Conservation (phyloP, 1,140 invertebrate species). For the Formica exsecta region DNA sequence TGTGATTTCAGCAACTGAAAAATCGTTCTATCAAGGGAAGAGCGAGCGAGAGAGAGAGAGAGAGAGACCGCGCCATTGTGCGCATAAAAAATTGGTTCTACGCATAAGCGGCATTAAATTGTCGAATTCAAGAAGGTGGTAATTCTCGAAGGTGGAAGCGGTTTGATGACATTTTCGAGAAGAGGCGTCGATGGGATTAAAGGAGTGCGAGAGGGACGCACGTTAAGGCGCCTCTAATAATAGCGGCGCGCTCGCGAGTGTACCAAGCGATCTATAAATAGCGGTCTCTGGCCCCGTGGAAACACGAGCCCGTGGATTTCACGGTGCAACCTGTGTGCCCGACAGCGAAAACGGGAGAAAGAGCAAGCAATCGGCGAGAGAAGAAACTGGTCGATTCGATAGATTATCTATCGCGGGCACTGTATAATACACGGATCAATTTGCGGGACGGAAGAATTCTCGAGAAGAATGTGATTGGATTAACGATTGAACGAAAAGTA, state of each 20-base stretch:
- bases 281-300: slow-evolving; percentile 73
- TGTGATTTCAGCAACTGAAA: neutral
- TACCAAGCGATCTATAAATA: slow-evolving; percentile 79
- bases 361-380: neutral
- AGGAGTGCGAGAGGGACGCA: slow-evolving; percentile 65
- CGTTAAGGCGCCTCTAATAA: slow-evolving; percentile 76
- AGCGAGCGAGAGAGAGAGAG: neutral
- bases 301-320: slow-evolving; percentile 78
- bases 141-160: slow-evolving; percentile 19
- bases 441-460: neutral
- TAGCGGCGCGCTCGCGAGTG: slow-evolving; percentile 74
- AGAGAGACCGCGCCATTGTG: neutral
- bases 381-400: slow-evolving; percentile 2
- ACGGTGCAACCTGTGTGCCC: slow-evolving; percentile 73
- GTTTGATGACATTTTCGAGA: slow-evolving; percentile 17
- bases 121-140: neutral
- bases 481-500: neutral
- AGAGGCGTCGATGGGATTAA: slow-evolving; percentile 46
- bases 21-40: neutral
- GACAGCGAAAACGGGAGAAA: slow-evolving; percentile 36
- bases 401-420: neutral
- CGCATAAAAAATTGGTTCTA: neutral
- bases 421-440: neutral
- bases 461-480: neutral
- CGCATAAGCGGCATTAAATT: neutral